Evolutionary conservation across 1,140 invertebrate genomes (phyloP), one percentile per base, ranked within the genome.

Genomic region (Cylas formicarius): DNA sequence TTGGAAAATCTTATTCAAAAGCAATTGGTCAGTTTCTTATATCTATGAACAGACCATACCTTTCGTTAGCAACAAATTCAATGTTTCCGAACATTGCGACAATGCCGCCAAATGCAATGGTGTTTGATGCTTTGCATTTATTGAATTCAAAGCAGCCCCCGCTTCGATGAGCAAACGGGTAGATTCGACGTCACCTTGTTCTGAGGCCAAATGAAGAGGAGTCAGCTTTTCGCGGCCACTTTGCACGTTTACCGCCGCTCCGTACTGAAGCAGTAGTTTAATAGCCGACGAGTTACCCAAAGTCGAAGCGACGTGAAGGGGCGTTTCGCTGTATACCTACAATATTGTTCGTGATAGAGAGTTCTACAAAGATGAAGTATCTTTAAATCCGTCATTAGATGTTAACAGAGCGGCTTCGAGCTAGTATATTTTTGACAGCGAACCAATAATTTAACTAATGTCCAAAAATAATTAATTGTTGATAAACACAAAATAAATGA

Each of bases 121-220:
- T 5, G 82, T 86, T 62, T 90, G 86, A 18, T 77, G 74, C 50
- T 80, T 76, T 22, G 72, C 72, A 66, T 87, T 88, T 14, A 69
- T 72, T 18, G 75, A 76, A 51, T 81, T 72, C 14, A 75, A 73
- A 20, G 77, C 65, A 2, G 88, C 85, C 0, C 81, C 78, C 24
- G 80, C 76, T 9, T 84, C 76, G 9, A 90, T 63, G 10, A 92
- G 66, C 41, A 88, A 58, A 27, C 71, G 66, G 0, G 77, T 78
- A 48, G 86, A 86, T 50, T 82, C 78, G 0, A 72, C 69, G 48
- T 82, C 81, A 14, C 84, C 85, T 52, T 90, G 85, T 47, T 87
- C 83, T 0, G 86, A 84, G 4, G 86, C 83, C 51, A 90, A 71
- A 62, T 91, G 88, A 6, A 92, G 60, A 0, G 87, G 78, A 2